Evolutionary conservation across 2,888 invertebrate genomes (phyloP).

Genomic region (Opisthograptis luteolata): DNA sequence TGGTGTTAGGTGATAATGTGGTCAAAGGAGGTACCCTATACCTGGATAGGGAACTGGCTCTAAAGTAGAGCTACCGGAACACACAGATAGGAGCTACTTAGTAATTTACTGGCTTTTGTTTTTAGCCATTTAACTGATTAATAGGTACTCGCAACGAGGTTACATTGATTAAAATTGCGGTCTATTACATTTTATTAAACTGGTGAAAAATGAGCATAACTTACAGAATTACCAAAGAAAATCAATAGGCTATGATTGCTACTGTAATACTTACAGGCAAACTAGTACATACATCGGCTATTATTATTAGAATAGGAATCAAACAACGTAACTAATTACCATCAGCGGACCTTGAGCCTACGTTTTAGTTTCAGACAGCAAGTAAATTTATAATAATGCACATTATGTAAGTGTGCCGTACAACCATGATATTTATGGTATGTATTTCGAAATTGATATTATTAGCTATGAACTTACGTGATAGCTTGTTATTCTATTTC

Average conservation of each 20-base stretch:
- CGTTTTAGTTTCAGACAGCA: slow-evolving; percentile 1
- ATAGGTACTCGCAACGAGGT: too few species aligned
- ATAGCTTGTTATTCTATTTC: slow-evolving; percentile 8
- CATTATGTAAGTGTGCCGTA: slow-evolving; percentile 32
- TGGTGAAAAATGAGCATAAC: too few species aligned
- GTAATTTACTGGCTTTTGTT: too few species aligned
- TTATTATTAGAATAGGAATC: slow-evolving; percentile 21
- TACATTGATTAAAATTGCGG: too few species aligned
- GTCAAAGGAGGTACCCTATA: too few species aligned
- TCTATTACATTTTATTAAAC: too few species aligned
- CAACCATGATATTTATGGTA: not conserved
- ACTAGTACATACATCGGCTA: not conserved
- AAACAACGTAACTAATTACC: slow-evolving; percentile 27
- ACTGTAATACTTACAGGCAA: not conserved
- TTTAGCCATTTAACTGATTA: too few species aligned
- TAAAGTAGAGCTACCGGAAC: too few species aligned
- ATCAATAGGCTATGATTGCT: not conserved
- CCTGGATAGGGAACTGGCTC: too few species aligned
- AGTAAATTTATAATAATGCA: slow-evolving; percentile 5
- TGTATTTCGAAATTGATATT: not conserved
- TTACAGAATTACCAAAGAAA: too few species aligned
- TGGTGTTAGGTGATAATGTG: too few species aligned
- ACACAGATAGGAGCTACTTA: too few species aligned
- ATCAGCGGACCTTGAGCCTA: slow-evolving; percentile 42
- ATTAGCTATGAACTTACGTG: slow-evolving; percentile 1